These are phyloP conservation scores for Branchellion lobata DNA, from an alignment of 2,888 invertebrate species.

Conservation along the genomic window DNA sequence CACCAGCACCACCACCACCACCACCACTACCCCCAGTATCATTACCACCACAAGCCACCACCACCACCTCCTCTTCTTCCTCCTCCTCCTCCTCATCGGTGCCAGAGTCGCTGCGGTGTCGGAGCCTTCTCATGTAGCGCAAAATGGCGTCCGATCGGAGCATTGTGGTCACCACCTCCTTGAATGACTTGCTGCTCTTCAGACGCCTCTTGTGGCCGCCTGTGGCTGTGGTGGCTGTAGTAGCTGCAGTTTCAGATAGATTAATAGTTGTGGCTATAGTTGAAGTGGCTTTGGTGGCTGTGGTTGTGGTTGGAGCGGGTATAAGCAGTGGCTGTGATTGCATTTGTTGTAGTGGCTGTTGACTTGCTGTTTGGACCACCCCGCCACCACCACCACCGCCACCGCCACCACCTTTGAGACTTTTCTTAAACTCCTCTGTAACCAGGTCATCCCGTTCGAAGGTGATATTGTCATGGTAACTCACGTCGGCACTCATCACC, in stretches of 20 bases:
- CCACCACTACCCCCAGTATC: background rate
- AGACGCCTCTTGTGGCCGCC: too few species aligned
- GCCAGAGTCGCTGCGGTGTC: conserved; percentile 52
- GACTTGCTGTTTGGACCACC: background rate
- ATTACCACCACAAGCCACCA: background rate
- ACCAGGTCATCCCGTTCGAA: conserved; percentile 57
- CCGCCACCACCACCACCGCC: conserved; percentile 39
- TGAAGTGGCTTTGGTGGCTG: background rate
- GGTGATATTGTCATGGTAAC: conserved; percentile 60
- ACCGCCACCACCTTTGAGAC: conserved; percentile 8
- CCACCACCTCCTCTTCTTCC: conserved; percentile 18
- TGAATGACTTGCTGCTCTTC: conserved; percentile 54
- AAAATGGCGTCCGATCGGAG: conserved; percentile 56
- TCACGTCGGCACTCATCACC: conserved; percentile 50
- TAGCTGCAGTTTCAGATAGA: background rate
- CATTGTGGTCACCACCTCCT: conserved; percentile 56
- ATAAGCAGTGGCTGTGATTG: background rate
- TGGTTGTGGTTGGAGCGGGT: too few species aligned
- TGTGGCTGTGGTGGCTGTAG: background rate
- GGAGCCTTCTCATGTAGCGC: conserved; percentile 49
- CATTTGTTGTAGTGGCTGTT: background rate
- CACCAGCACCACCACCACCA: background rate
- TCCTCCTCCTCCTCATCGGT: conserved; percentile 47
- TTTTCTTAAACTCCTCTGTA: conserved; percentile 47
- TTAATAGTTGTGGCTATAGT: background rate